Evolutionary conservation across 2,113 vertebrate species (phyloP), one percentile per base, ranked within the genome.

Genomic region (Prolemur simus): DNA sequence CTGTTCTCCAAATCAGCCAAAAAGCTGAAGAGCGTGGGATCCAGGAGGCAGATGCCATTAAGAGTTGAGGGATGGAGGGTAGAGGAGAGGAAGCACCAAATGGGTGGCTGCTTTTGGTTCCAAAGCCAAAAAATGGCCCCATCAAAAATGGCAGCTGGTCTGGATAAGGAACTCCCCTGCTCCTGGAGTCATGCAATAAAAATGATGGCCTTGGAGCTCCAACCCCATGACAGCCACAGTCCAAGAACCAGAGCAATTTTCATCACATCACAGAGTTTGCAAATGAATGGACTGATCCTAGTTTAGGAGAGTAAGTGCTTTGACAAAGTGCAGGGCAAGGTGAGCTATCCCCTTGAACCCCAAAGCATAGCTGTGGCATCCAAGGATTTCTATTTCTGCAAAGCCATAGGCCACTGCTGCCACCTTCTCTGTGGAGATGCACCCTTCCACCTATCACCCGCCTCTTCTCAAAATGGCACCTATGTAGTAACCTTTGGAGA

Each of bases 11-110:
- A 89, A 89, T 91, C 86, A 89, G 93, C 82, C 96, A 91, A 89
- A 95, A 93, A 78, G 88, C 91, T 97, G 82, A 90, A 83, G 78
- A 94, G 78, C 21, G 9, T 91, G 73, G 96, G 74, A 91, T 74
- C 66, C 42, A 78, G 85, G 49, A 94, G 93, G 94, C 95, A 91
- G 92, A 93, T 78, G 95, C 83, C 78, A 85, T 23, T 60, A 73
- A 73, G 54, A 77, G n/a, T 47, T 91, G 71, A 94, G 68, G 73
- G 86, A 68, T 27, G 54, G 39, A 80, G 49, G 56, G 42, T 1
- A 94, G 74, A 95, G 32, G 63, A 89, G 88, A 96, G 96, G 96
- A 97, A 98, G 97, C 97, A 98, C 97, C 98, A 98, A 92, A 88
- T 88, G 77, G 91, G 89, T 83, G 94, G 83, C 73, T 91, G 90